phyloP scores from a whole-genome alignment of 2,888 invertebrate genomes.

The Tetranychus piercei region DNA sequence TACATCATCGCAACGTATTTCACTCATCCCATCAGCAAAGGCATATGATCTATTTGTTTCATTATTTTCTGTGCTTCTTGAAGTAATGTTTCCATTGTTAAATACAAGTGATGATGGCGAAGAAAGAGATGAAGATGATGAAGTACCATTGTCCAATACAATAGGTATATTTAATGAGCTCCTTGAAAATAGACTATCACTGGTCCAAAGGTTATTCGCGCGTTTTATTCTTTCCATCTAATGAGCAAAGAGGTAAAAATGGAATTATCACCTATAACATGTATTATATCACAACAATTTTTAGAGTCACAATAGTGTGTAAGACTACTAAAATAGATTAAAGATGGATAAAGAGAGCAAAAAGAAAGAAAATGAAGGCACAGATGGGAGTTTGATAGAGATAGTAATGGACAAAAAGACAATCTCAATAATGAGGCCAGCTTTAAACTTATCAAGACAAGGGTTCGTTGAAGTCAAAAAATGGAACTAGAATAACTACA shows the following conservation, averaged over 20 bases:
- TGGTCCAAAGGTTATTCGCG: constrained; percentile 72
- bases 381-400: too few species aligned
- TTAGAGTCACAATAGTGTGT: not conserved
- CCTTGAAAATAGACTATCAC: constrained; percentile 76
- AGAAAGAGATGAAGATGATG: not conserved
- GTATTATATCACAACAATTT: not conserved
- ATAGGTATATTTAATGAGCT: constrained; percentile 65
- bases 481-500: too few species aligned
- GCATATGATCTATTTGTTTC: too few species aligned
- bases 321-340: not conserved
- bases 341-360: not conserved
- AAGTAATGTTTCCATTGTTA: constrained; percentile 13
- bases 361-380: too few species aligned
- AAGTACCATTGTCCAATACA: not conserved
- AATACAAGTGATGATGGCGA: not conserved
- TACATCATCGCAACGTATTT: constrained; percentile 13
- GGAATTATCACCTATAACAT: not conserved
- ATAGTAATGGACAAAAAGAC: too few species aligned
- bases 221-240: constrained; percentile 85
- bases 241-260: constrained; percentile 32
- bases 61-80: too few species aligned
- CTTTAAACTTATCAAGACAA: too few species aligned
- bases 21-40: constrained; percentile 4
- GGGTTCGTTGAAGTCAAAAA: too few species aligned
- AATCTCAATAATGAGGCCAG: too few species aligned